Evolutionary conservation across 2,113 vertebrate species (phyloP).

Genomic region (Rafetus swinhoei): DNA sequence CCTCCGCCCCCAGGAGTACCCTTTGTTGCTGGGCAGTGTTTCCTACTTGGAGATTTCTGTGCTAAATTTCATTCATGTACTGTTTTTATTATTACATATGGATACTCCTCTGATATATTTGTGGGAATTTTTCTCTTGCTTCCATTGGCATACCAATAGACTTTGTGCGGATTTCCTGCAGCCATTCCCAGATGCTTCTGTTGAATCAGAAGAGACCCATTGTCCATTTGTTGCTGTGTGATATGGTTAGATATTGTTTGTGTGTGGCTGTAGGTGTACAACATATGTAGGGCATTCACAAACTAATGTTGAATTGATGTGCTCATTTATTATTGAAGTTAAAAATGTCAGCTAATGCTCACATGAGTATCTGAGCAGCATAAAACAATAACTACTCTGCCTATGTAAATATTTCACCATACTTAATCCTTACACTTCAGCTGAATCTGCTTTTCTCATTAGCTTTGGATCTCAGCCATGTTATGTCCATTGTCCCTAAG

Average conservation of each 20-base stretch:
- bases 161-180: background rate
- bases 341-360: background rate
- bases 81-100: background rate
- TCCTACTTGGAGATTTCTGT: background rate
- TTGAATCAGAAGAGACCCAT: background rate
- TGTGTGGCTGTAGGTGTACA: background rate
- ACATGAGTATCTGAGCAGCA: background rate
- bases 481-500: background rate
- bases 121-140: background rate
- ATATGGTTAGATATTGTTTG: background rate
- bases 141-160: background rate
- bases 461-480: background rate
- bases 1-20: too few relatives aligned
- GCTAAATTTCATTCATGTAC: background rate
- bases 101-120: too few relatives aligned
- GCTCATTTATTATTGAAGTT: background rate
- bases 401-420: conserved; percentile 17
- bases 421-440: background rate
- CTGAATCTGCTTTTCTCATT: background rate
- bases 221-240: background rate
- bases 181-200: background rate
- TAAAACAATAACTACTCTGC: background rate
- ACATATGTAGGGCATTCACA: background rate
- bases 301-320: background rate
- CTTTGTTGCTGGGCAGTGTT: background rate